A percentile compares a stretch with the other conserved stretches of the same genome.
Conservation (phyloP, 2,888 invertebrate genomes). For the Pristionchus exspectatus region DNA sequence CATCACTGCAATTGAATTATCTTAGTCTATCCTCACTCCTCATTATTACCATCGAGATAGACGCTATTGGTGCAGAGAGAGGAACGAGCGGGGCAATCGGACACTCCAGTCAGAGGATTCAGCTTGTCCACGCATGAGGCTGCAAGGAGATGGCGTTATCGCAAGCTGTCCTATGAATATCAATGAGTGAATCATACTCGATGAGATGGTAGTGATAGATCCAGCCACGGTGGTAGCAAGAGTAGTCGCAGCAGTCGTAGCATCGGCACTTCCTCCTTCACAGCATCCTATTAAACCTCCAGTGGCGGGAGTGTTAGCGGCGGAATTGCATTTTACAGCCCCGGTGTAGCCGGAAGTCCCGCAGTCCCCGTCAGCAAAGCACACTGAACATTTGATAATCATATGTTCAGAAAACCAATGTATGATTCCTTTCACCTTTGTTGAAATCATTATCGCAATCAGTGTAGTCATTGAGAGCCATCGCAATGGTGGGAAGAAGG, state of each 20-base stretch:
- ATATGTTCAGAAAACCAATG: too few relatives aligned
- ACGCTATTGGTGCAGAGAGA: constrained; percentile 29
- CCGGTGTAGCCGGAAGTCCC: too few relatives aligned
- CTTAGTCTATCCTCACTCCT: not conserved
- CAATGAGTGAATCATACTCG: not conserved
- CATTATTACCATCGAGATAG: constrained; percentile 13
- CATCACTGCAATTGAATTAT: not conserved
- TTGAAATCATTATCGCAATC: not conserved
- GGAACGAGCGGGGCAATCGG: constrained; percentile 45
- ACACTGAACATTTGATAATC: not conserved
- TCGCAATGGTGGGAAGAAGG: not conserved
- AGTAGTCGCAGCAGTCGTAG: not conserved
- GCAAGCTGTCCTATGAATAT: not conserved
- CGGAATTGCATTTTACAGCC: not conserved
- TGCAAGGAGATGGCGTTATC: not conserved
- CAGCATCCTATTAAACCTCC: not conserved
- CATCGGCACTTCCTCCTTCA: too few relatives aligned
- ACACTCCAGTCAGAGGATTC: constrained; percentile 47
- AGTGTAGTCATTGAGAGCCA: not conserved
- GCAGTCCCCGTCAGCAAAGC: not conserved
- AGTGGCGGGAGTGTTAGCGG: not conserved
- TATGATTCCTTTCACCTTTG: not conserved
- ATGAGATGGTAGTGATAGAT: not conserved
- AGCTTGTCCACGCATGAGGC: not conserved
- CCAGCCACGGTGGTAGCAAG: not conserved